Conservation (phyloP, 2,113 vertebrate species). For the Oreochromis niloticus region DNA sequence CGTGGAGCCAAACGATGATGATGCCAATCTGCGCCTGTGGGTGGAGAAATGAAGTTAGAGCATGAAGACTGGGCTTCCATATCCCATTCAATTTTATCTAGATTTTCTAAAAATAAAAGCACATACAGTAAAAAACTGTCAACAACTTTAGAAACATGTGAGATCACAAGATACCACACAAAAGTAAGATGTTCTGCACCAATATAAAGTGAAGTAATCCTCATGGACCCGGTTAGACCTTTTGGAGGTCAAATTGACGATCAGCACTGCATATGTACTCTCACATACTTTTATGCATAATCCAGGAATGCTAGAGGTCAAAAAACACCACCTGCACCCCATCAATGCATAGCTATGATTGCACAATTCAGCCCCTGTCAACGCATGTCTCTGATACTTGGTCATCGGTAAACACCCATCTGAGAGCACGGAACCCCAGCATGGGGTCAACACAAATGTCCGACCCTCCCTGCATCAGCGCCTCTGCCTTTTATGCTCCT, state of each 20-base stretch:
- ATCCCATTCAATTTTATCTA: background rate
- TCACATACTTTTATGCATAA: slow-evolving; percentile 6
- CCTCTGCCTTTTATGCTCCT: background rate
- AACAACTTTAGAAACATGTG: background rate
- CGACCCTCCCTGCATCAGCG: background rate
- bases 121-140: background rate
- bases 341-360: slow-evolving; percentile 19
- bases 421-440: background rate
- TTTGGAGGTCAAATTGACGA: background rate
- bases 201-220: background rate
- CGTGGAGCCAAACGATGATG: slow-evolving; percentile 52
- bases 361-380: slow-evolving; percentile 24
- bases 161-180: background rate
- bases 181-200: background rate
- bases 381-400: slow-evolving; percentile 24
- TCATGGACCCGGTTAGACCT: background rate
- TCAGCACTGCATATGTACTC: background rate
- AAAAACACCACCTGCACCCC: background rate
- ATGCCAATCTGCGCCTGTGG: slow-evolving; percentile 62
- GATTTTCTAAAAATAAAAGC: background rate
- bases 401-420: slow-evolving; percentile 48
- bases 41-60: slow-evolving; percentile 21
- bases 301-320: slow-evolving; percentile 7
- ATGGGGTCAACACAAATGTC: slow-evolving; percentile 23
- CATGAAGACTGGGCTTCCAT: background rate